Conservation (phyloP, 2,113 vertebrate genomes). For the Ailurus styani region DNA sequence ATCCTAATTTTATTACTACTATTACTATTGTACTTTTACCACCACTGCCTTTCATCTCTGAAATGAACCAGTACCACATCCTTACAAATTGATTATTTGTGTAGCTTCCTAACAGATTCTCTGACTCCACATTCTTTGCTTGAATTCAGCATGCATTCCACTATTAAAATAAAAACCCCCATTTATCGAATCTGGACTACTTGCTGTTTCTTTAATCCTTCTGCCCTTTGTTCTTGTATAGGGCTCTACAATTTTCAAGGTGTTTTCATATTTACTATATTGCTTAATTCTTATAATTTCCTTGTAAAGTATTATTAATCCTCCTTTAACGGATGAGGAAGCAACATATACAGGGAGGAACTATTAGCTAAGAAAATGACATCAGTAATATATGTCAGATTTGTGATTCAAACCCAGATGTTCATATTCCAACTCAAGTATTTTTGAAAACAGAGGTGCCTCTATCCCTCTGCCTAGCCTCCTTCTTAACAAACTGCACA, state of each 20-base stretch:
- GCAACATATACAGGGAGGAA: neutral
- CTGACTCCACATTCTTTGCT: neutral
- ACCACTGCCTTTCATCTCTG: neutral
- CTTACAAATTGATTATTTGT: neutral
- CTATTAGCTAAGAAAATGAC: neutral
- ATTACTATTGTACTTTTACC: neutral
- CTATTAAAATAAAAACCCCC: neutral
- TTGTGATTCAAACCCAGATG: neutral
- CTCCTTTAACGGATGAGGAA: neutral
- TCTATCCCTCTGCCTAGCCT: neutral
- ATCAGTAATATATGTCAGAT: neutral
- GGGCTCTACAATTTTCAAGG: neutral
- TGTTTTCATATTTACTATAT: neutral
- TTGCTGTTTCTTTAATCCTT: neutral
- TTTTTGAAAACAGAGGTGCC: neutral
- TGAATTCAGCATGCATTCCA: neutral
- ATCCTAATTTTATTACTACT: neutral
- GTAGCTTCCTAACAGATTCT: neutral
- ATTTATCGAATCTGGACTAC: neutral
- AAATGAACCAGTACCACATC: neutral
- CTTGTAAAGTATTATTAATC: neutral
- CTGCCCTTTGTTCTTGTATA: neutral
- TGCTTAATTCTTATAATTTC: neutral
- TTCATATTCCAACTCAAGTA: neutral
- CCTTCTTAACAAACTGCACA: neutral